Evolutionary conservation across 1,140 invertebrate genomes (phyloP).

Genomic region (Theocolax elegans): DNA sequence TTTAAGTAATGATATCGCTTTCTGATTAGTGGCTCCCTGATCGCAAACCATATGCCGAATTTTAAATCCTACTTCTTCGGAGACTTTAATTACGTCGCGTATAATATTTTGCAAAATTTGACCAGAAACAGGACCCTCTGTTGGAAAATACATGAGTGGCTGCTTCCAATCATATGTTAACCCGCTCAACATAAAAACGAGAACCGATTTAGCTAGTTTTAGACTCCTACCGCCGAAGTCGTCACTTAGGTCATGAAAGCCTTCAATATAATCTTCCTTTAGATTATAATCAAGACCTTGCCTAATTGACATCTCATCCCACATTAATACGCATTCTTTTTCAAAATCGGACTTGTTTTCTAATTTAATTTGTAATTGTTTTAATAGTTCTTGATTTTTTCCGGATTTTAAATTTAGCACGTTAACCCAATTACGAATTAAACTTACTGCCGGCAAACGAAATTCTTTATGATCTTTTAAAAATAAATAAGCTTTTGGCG

Average conservation of each 20-base stretch:
- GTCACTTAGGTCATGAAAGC: conserved; percentile 43
- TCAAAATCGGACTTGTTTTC: conserved; percentile 36
- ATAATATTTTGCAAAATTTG: conserved; percentile 6
- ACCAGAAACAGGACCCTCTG: background rate
- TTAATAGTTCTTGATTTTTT: conserved; percentile 17
- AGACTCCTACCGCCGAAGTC: background rate
- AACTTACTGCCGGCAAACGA: background rate
- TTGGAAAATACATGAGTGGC: conserved; percentile 14
- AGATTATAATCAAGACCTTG: conserved; percentile 42
- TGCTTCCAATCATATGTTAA: conserved; percentile 24
- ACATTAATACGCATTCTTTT: conserved; percentile 46
- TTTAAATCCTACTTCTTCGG: conserved; percentile 3
- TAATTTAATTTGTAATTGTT: conserved; percentile 31
- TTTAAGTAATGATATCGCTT: background rate
- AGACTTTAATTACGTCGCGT: background rate
- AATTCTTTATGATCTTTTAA: conserved; percentile 29
- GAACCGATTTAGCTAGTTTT: background rate
- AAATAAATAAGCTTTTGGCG: conserved; percentile 39
- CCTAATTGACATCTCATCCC: conserved; percentile 49
- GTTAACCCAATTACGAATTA: background rate
- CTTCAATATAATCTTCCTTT: conserved; percentile 45
- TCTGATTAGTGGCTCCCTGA: background rate
- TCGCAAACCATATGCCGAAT: background rate
- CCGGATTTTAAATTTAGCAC: background rate
- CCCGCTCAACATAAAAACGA: conserved; percentile 27